Evolutionary conservation across 2,113 vertebrate genomes (phyloP), one percentile per base, ranked within the genome.

Genomic region (Camelus bactrianus): DNA sequence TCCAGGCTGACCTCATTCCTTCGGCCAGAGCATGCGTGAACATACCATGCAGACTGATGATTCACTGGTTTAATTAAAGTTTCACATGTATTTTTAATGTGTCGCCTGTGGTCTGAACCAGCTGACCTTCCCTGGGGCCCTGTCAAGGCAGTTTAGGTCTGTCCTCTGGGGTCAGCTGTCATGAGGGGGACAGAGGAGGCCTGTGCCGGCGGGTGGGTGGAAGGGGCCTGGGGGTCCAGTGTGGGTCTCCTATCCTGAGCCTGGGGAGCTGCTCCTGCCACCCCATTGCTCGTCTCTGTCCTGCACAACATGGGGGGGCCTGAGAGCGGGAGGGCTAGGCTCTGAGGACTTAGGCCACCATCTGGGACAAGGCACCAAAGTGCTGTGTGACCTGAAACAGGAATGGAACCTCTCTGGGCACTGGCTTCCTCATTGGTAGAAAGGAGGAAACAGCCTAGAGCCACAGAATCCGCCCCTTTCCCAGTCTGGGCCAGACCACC

Each of bases 61-160:
- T 20, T 81, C 76, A 80, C 4, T 32, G 35, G 69, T 64, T 60
- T 87, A 90, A 76, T 89, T 84, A 67, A 84, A 79, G 87, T 65
- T 52, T 19, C 83, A 6, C 56, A 72, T 38, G 58, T 81, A 30
- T 81, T 84, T 93, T 83, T 80, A 67, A 89, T 80, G 64, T 0
- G 0, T 24, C 32, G 89, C 26, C 82, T 56, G 56, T 77, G 82
- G 82, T 32, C 77, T 14, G 14, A 24, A 76, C 38, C 72, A 62
- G 38, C 65, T 84, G 90, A 91, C 70, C 77, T 95, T 75, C 60
- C 72, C 81, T 19, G 58, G 13, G 93, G 76, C 46, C 38, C 48
- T 81, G 82, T 82, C 73, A 75, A 11, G 20, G 46, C 2, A 28
- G 64, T 56, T 32, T n/a, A n/a, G 20, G 32, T 17, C 12, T 1